phyloP scores from a whole-genome alignment of 92 coral and sea anemone genomes.

The Palythoa grandiflora region DNA sequence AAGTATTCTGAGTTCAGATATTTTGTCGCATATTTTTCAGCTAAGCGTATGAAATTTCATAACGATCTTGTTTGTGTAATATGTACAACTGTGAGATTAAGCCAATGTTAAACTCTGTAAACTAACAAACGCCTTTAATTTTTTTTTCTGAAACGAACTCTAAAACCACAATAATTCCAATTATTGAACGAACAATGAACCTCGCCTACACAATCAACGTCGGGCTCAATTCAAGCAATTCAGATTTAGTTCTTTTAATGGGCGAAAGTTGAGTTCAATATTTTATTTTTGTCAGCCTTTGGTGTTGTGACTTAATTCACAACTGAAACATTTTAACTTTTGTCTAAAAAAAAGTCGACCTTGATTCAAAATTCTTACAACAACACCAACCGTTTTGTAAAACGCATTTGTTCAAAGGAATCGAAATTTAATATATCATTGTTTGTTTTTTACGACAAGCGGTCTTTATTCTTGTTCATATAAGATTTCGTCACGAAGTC shows the following conservation, averaged over 20 bases:
- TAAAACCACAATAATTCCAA: conserved; percentile 30
- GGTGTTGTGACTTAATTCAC: neutral
- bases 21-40: neutral
- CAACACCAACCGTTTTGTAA: too few species aligned
- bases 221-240: too few species aligned
- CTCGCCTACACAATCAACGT: neutral
- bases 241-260: neutral
- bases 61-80: conserved; percentile 29
- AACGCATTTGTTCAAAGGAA: too few species aligned
- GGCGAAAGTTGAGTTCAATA: neutral
- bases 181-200: neutral
- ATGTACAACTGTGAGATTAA: conserved; percentile 3
- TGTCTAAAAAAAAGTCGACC: neutral
- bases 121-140: conserved; percentile 11
- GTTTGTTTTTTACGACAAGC: conserved; percentile 14
- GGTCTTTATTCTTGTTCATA: neutral
- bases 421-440: neutral
- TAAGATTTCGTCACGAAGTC: conserved; percentile 3
- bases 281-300: neutral
- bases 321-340: neutral
- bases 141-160: conserved; percentile 6
- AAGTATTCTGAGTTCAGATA: neutral
- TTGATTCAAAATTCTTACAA: neutral
- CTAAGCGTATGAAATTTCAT: neutral
- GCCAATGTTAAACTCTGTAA: conserved; percentile 21